Evolutionary conservation across 2,888 invertebrate species (phyloP).

Genomic region (Eupithecia exiguata): DNA sequence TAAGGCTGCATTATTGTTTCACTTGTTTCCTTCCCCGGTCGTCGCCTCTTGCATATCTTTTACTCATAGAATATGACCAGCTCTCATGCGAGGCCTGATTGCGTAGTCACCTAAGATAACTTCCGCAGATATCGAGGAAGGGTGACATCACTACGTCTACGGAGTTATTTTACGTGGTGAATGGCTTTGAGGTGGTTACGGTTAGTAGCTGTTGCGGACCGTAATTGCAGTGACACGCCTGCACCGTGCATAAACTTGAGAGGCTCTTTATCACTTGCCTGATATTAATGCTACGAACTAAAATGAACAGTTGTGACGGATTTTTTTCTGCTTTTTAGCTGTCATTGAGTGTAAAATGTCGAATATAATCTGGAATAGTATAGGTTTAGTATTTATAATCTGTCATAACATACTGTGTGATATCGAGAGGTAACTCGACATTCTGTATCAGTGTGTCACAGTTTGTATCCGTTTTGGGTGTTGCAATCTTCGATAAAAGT

Average conservation of each 20-base stretch:
- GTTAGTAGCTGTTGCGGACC: slow-evolving; percentile 31
- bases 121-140: neutral
- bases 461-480: neutral
- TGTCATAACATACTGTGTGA: neutral
- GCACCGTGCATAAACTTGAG: slow-evolving; percentile 28
- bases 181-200: slow-evolving; percentile 34
- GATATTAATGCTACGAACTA: slow-evolving; percentile 18
- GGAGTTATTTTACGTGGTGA: slow-evolving; percentile 35
- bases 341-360: neutral
- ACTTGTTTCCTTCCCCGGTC: neutral
- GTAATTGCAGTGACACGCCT: slow-evolving; percentile 34
- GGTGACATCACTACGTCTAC: slow-evolving; percentile 24
- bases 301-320: slow-evolving; percentile 1
- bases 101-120: neutral
- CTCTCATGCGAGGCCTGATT: neutral
- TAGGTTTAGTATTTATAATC: neutral
- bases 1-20: neutral
- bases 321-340: neutral
- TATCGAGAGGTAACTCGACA: neutral
- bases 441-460: neutral
- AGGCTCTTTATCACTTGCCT: slow-evolving; percentile 21
- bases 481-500: too few relatives aligned
- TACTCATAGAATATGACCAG: neutral
- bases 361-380: neutral
- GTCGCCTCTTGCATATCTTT: too few relatives aligned